Evolutionary conservation across 2,797 vertebrate species (phyloP), one percentile per base, ranked within the genome.

Genomic region (Clarias laeviceps): DNA sequence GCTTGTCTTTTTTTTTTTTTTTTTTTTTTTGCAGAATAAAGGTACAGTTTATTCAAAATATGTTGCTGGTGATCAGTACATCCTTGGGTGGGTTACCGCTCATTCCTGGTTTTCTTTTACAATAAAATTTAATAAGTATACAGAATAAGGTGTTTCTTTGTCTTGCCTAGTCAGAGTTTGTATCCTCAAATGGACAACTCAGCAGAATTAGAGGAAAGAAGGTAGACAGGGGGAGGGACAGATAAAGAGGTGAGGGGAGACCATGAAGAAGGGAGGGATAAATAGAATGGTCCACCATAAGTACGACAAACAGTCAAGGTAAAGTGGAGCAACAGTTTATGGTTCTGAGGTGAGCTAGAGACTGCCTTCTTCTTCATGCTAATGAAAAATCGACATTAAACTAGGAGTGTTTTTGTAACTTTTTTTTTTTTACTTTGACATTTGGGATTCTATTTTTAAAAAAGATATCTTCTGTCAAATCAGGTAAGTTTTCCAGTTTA

Each of bases 181-280:
- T 88, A 69, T 86, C 70, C 82, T 88, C 62, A 86, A 88, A 86
- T 85, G 86, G 85, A 88, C 82, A 88, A 84, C 88, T 91, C 89
- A 90, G 89, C 87, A 90, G 72, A 89, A 91, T 82, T 82, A 89
- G 78, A 88, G 84, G 80, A 85, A 84, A 86, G 69, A 83, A 82
- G 64, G 73, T 79, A 89, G 84, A 86, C 37, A 74, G 85, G 85
- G 87, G 87, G 89, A 89, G 89, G 84, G 86, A 85, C 84, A 65
- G 77, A 87, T 87, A 64, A 88, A 85, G 79, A 88, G 82, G 83
- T 79, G 78, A 87, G 50, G 34, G 81, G 85, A 84, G 72, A 85
- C 27, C 56, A 68, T 29, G 82, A 84, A 82, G 65, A 87, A 83
- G 82, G 80, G 86, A 68, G 87, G 82, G 85, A 88, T 85, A 57